phyloP scores from a whole-genome alignment of 2,113 vertebrate genomes.

The Zosterops hypoxanthus region DNA sequence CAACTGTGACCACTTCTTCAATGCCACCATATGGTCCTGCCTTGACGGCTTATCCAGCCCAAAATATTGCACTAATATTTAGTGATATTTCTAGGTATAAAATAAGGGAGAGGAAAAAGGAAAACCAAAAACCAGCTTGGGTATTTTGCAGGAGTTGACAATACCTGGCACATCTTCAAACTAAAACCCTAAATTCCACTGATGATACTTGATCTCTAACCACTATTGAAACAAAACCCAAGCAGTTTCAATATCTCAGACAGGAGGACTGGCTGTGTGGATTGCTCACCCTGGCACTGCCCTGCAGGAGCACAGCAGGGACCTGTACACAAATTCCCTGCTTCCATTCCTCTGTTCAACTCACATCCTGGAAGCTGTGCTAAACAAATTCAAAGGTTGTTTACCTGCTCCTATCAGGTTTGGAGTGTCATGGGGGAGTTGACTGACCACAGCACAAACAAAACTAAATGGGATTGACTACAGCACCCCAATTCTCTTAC shows the following conservation, averaged over 20 bases:
- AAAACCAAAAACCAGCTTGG: background rate
- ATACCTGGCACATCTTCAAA: background rate
- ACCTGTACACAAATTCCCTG: slow-evolving; percentile 23
- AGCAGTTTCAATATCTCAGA: slow-evolving; percentile 25
- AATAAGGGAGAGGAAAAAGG: background rate
- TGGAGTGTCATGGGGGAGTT: background rate
- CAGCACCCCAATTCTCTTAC: slow-evolving; percentile 29
- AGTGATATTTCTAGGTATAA: background rate
- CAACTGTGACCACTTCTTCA: background rate
- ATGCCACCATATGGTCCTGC: rapidly evolving
- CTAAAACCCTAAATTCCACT: background rate
- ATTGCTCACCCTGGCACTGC: slow-evolving; percentile 3
- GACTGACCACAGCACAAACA: slow-evolving; percentile 24
- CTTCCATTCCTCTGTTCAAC: slow-evolving; percentile 12
- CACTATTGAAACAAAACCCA: slow-evolving; percentile 18
- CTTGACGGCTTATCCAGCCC: background rate
- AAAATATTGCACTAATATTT: background rate
- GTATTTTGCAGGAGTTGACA: background rate
- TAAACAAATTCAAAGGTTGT: slow-evolving; percentile 28
- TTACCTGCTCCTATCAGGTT: slow-evolving; percentile 24
- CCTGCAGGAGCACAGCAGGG: slow-evolving; percentile 37
- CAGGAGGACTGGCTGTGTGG: background rate
- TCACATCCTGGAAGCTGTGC: background rate
- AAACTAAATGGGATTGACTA: background rate
- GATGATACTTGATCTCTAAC: slow-evolving; percentile 31